Conservation (phyloP, 2,113 vertebrate species). For the Scomber japonicus region DNA sequence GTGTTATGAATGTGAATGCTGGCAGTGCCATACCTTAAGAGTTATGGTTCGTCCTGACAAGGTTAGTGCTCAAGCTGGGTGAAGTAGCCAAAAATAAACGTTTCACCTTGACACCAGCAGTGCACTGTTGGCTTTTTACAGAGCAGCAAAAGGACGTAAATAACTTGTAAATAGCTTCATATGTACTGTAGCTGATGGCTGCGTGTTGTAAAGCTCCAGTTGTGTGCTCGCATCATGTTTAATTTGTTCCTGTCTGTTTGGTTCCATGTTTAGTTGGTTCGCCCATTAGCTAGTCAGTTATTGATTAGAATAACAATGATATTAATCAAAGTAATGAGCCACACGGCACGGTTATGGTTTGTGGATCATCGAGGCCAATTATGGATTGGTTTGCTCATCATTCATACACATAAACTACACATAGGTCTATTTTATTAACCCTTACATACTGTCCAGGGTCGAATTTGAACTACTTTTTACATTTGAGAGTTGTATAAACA, state of each 20-base stretch:
- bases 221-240: neutral
- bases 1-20: neutral
- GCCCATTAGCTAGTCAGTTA: constrained; percentile 53
- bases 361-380: constrained; percentile 45
- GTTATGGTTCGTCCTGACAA: constrained; percentile 14
- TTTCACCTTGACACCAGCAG: constrained; percentile 27
- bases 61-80: constrained; percentile 1
- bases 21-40: neutral
- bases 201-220: neutral
- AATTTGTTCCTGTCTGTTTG: constrained; percentile 23
- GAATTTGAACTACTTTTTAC: too few species aligned
- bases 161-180: constrained; percentile 40
- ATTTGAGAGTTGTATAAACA: too few species aligned
- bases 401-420: neutral
- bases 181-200: neutral
- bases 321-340: constrained; percentile 68
- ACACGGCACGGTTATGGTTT: constrained; percentile 18
- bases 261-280: constrained; percentile 15
- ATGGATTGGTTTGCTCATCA: constrained; percentile 33
- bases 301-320: constrained; percentile 51
- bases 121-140: neutral
- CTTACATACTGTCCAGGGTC: too few species aligned
- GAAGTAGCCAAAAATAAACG: constrained; percentile 18
- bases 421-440: too few species aligned
- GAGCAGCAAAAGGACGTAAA: constrained; percentile 8